Evolutionary conservation across 2,797 vertebrate genomes (phyloP).

Genomic region (Myotis findleyi): DNA sequence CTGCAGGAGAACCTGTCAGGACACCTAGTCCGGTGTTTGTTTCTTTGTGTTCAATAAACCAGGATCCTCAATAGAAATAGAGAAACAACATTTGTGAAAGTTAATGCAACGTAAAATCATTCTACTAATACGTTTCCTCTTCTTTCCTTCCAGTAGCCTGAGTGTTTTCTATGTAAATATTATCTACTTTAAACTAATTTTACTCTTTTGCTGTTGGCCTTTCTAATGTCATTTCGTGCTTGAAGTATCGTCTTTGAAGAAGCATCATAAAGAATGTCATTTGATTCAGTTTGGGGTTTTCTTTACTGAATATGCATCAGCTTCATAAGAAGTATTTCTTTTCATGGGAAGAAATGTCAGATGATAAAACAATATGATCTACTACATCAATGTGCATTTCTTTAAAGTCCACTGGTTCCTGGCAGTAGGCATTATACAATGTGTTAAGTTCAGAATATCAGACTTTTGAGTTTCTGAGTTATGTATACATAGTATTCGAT

Average conservation of each 20-base stretch:
- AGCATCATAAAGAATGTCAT: background rate
- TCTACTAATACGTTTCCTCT: background rate
- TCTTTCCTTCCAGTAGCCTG: background rate
- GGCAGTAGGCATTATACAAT: background rate
- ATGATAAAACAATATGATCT: background rate
- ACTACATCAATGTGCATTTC: background rate
- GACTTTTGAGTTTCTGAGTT: background rate
- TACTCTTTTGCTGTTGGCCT: background rate
- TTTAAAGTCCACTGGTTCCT: background rate
- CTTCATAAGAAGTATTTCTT: slow-evolving; percentile 30
- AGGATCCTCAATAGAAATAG: background rate
- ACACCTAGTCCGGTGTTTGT: background rate
- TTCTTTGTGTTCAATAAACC: background rate
- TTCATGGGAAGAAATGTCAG: slow-evolving; percentile 20
- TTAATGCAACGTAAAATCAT: background rate
- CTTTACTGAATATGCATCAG: slow-evolving; percentile 46
- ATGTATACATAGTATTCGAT: background rate
- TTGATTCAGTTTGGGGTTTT: slow-evolving; percentile 28
- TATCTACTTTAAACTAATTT: background rate
- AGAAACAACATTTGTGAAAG: background rate
- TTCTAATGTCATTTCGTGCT: slow-evolving; percentile 19
- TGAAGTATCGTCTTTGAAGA: slow-evolving; percentile 41
- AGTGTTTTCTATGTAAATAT: slow-evolving; percentile 14
- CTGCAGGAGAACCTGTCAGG: background rate
- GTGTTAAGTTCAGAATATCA: background rate